These are phyloP conservation scores for Drosophila falleni DNA, from an alignment of 2,888 invertebrate genomes.

Conservation along the genomic window DNA sequence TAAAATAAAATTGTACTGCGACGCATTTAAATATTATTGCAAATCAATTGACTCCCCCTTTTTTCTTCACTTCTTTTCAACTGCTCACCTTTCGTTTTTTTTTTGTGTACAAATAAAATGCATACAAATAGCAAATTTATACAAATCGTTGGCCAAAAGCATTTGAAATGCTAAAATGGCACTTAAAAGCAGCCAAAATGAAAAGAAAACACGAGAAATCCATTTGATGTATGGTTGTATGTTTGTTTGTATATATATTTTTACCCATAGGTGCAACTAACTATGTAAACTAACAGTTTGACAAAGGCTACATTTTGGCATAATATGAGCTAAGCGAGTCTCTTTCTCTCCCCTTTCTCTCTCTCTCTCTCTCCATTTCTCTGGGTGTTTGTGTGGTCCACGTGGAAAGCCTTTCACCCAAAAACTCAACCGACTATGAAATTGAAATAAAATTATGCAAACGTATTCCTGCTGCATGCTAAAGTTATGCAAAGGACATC, in stretches of 20 bases:
- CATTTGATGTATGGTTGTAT: conserved; percentile 74
- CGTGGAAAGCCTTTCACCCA: conserved; percentile 76
- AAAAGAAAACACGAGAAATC: conserved; percentile 84
- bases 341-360: background rate
- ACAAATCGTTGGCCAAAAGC: conserved; percentile 70
- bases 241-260: conserved; percentile 4
- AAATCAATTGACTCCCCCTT: conserved; percentile 75
- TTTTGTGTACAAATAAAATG: conserved; percentile 69
- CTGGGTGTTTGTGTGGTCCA: conserved; percentile 44
- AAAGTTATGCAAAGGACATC: conserved; percentile 81
- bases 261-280: conserved; percentile 51
- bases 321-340: conserved; percentile 42
- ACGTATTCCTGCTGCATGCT: conserved; percentile 54
- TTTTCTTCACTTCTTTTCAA: background rate
- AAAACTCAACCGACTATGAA: conserved; percentile 84
- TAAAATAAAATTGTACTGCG: conserved; percentile 61
- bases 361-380: background rate
- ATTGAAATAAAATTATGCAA: conserved; percentile 83
- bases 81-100: background rate
- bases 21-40: conserved; percentile 82
- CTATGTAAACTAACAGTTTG: conserved; percentile 75
- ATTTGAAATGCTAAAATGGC: conserved; percentile 82
- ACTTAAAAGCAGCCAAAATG: conserved; percentile 82
- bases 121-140: conserved; percentile 83
- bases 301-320: conserved; percentile 56